Conservation (phyloP, 2,797 vertebrate genomes). For the Cetoscarus ocellatus region DNA sequence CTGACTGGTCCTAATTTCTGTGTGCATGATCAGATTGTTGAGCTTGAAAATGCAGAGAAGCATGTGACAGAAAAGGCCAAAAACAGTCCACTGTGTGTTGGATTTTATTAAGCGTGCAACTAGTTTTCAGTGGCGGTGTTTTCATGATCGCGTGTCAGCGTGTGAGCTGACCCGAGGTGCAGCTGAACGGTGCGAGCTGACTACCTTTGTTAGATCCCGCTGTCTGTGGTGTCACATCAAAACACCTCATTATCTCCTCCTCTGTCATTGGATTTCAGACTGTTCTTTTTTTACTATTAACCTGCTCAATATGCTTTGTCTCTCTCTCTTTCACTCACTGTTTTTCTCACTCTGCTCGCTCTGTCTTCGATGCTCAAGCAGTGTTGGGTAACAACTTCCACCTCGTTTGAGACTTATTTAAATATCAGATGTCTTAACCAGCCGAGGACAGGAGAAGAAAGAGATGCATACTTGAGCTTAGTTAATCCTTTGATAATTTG, state of each 20-base stretch:
- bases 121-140: slow-evolving; percentile 39
- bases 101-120: slow-evolving; percentile 32
- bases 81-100: slow-evolving; percentile 14
- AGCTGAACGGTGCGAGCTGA: slow-evolving; percentile 70
- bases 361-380: slow-evolving; percentile 67
- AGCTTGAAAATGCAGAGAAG: slow-evolving; percentile 26
- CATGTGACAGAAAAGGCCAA: slow-evolving; percentile 38
- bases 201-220: slow-evolving; percentile 80
- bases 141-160: slow-evolving; percentile 17
- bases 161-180: slow-evolving; percentile 77
- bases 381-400: slow-evolving; percentile 74
- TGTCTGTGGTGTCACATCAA: slow-evolving; percentile 83
- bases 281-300: slow-evolving; percentile 72
- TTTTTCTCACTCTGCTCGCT: slow-evolving; percentile 43
- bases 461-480: slow-evolving; percentile 35
- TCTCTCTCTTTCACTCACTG: slow-evolving; percentile 29
- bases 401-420: slow-evolving; percentile 76
- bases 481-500: slow-evolving; percentile 72
- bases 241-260: slow-evolving; percentile 84
- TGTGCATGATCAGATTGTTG: neutral
- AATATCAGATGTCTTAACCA: slow-evolving; percentile 80
- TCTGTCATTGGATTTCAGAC: slow-evolving; percentile 79
- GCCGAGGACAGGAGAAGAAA: slow-evolving; percentile 69
- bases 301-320: slow-evolving; percentile 71
- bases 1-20: too few relatives aligned